Conservation (phyloP, 2,113 vertebrate genomes). For the Oncorhynchus masou region DNA sequence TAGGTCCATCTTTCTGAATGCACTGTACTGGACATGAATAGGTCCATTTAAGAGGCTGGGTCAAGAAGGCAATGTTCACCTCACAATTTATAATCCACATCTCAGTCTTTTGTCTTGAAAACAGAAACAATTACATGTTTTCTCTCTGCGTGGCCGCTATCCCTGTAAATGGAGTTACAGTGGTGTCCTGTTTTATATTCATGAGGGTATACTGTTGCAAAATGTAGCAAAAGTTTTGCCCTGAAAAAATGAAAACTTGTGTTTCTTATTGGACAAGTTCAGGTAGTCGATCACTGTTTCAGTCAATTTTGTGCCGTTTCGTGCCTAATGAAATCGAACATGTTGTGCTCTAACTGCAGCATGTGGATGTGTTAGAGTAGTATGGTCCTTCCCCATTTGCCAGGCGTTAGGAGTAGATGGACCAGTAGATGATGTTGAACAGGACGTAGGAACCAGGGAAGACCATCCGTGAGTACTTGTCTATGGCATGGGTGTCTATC, state of each 20-base stretch:
- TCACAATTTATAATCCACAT: conserved; percentile 26
- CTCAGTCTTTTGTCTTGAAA: neutral
- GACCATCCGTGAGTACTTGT: conserved; percentile 94
- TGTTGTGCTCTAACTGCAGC: neutral
- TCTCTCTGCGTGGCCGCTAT: neutral
- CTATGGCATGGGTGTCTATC: conserved; percentile 96
- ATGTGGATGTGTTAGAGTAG: neutral
- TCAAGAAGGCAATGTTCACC: conserved; percentile 62
- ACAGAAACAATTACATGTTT: conserved; percentile 6
- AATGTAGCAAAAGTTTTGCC: too few relatives aligned
- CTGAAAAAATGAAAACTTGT: too few relatives aligned
- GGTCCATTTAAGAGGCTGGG: conserved; percentile 58
- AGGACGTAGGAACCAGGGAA: conserved; percentile 94
- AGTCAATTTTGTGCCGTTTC: conserved; percentile 11
- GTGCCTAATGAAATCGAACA: neutral
- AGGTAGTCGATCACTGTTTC: neutral
- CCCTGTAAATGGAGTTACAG: too few relatives aligned
- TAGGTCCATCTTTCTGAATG: too few relatives aligned
- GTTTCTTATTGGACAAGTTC: too few relatives aligned
- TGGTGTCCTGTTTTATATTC: too few relatives aligned
- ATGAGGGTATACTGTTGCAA: too few relatives aligned
- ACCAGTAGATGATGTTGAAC: conserved; percentile 99
- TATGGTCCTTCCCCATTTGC: neutral
- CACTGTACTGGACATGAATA: neutral
- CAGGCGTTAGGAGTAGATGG: conserved; percentile 87